Conservation (phyloP, 2,888 invertebrate species). For the Catonia carolina region DNA sequence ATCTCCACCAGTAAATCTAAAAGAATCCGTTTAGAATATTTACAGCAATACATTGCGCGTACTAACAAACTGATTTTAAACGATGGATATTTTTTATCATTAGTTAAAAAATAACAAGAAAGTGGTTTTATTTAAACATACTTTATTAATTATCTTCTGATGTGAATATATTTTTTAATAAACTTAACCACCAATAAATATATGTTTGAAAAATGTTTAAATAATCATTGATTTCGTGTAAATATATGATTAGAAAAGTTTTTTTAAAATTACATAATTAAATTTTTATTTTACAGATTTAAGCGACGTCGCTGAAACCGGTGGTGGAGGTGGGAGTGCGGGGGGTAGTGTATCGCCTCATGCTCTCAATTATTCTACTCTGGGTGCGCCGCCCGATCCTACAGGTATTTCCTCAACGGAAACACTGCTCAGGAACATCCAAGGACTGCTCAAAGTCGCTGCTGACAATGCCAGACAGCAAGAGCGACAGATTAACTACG, state of each 20-base stretch:
- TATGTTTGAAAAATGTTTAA: no score
- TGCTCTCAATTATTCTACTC: slow-evolving; percentile 69
- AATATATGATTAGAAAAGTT: no score
- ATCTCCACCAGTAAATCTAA: background rate
- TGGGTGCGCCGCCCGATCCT: slow-evolving; percentile 50
- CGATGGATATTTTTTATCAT: slow-evolving; percentile 15
- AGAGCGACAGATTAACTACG: slow-evolving; percentile 91
- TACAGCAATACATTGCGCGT: background rate
- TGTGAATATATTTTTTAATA: no score
- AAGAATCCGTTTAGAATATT: background rate
- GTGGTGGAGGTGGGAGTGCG: slow-evolving; percentile 31
- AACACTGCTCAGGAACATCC: slow-evolving; percentile 89
- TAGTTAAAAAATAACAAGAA: no score
- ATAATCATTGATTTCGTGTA: no score
- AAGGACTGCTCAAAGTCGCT: slow-evolving; percentile 93
- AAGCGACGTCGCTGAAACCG: slow-evolving; percentile 61
- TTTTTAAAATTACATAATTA: no score
- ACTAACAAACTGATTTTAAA: background rate
- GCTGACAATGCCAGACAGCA: slow-evolving; percentile 95
- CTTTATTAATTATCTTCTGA: no score
- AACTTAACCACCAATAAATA: no score
- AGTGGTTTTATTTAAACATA: no score
- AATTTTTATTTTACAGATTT: no score
- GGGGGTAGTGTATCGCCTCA: slow-evolving; percentile 46
- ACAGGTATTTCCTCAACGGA: slow-evolving; percentile 73